Evolutionary conservation across 1,140 invertebrate genomes (phyloP), one percentile per base, ranked within the genome.

Genomic region (Planococcus citri): DNA sequence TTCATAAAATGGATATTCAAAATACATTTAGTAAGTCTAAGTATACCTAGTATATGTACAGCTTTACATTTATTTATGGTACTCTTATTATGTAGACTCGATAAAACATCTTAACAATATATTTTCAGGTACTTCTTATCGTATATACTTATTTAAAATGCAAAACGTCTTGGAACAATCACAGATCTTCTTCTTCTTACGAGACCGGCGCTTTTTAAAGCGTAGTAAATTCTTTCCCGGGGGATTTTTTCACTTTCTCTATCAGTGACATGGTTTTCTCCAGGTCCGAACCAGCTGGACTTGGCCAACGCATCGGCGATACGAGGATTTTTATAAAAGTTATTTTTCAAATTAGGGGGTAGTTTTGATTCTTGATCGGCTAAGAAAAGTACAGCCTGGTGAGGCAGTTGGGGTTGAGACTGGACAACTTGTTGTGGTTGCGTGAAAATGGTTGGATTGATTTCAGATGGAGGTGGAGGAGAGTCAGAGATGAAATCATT

Each of bases 231-330:
- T 74, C 85, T 85, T 72, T 86, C 82, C 22, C 89, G 80, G 0
- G 88, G 85, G 72, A 92, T 91, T 76, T 88, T 86, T 71, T 91
- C 88, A 0, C 88, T 85, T 75, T 90, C 88, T 3, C 89, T 81
- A 74, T 90, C 81, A 29, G 85, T 81, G 1, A 91, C 88, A 76
- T 81, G 75, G 9, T 73, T 72, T 70, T 78, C 77, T 0, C 76
- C 77, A 10, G 75, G 75, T 0, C 68, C 72, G 69, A 89, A 85
- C 86, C 88, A 89, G 1, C 87, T 89, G 73, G 88, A 86, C 73
- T 86, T 84, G 0, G 88, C 88, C 4, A 92, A 78, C 0, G 81
- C 83, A 14, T 84, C 83, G 14, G 86, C 88, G 8, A 89, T 84
- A 6, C 78, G 75, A 0, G 88, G 88, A 78, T 92, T 87, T 73